Percentiles rank a stretch among this genome's conserved stretches.
Conservation (phyloP, 2,113 vertebrate species). For the Callionymus lyra region DNA sequence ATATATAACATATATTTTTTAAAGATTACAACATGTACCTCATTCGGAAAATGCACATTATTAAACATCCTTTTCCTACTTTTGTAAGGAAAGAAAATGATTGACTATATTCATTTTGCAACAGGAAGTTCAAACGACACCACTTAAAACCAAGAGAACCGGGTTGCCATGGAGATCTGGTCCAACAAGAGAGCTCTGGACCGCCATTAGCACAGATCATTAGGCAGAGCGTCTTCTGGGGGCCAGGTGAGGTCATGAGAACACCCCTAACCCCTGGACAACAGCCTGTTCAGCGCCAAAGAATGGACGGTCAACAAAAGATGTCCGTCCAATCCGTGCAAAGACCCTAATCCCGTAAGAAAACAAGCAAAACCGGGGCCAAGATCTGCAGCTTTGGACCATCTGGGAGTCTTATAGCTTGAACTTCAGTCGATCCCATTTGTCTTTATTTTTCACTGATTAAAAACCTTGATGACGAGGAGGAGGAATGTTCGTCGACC, state of each 20-base stretch:
- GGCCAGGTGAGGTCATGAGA: slow-evolving; percentile 65
- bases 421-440: slow-evolving; percentile 10
- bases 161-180: slow-evolving; percentile 40
- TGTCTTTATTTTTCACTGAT: neutral
- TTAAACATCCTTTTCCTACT: too few relatives aligned
- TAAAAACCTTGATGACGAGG: too few relatives aligned
- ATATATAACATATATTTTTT: too few relatives aligned
- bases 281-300: slow-evolving; percentile 38
- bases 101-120: too few relatives aligned
- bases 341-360: slow-evolving; percentile 36
- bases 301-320: slow-evolving; percentile 38
- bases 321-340: slow-evolving; percentile 15
- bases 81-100: too few relatives aligned
- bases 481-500: too few relatives aligned
- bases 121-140: too few relatives aligned
- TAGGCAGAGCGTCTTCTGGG: slow-evolving; percentile 49
- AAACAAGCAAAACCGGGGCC: slow-evolving; percentile 36
- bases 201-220: slow-evolving; percentile 61
- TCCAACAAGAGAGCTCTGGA: slow-evolving; percentile 50
- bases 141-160: too few relatives aligned
- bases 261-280: slow-evolving; percentile 44
- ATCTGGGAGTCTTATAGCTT: slow-evolving; percentile 12
- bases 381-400: slow-evolving; percentile 12
- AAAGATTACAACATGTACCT: too few relatives aligned
- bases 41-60: too few relatives aligned